phyloP scores from a whole-genome alignment of 2,888 invertebrate genomes.

The Drosophila peninsularis region DNA sequence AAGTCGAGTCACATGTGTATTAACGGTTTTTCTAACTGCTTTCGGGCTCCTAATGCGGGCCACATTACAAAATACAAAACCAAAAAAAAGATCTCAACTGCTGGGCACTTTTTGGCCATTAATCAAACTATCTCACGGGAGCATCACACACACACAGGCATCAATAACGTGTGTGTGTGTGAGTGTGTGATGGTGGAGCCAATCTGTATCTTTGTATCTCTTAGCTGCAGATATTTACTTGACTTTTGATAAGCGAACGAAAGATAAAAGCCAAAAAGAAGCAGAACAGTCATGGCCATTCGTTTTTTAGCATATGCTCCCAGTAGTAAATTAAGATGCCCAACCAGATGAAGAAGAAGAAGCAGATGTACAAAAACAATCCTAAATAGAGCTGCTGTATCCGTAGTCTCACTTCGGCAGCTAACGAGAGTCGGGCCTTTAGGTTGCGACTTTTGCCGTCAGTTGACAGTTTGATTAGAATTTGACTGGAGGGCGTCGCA shows the following conservation, averaged over 20 bases:
- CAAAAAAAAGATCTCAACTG: slow-evolving; percentile 47
- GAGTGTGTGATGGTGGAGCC: slow-evolving; percentile 33
- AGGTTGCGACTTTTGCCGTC: slow-evolving; percentile 47
- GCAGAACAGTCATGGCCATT: slow-evolving; percentile 48
- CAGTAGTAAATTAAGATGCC: slow-evolving; percentile 61
- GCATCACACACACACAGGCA: slow-evolving; percentile 63
- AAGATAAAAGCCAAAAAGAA: slow-evolving; percentile 17
- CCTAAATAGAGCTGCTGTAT: slow-evolving; percentile 37
- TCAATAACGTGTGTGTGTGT: slow-evolving; percentile 40
- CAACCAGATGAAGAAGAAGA: slow-evolving; percentile 14
- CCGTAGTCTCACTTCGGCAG: slow-evolving; percentile 28
- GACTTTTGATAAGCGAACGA: slow-evolving; percentile 59
- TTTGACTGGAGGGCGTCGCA: slow-evolving; percentile 23
- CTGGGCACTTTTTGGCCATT: slow-evolving; percentile 74
- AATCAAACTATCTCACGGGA: slow-evolving; percentile 84
- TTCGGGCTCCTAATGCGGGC: slow-evolving; percentile 26
- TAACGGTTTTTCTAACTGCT: slow-evolving; percentile 63
- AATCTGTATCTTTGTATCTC: slow-evolving; percentile 60
- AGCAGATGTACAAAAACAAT: slow-evolving; percentile 6
- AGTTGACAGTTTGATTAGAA: slow-evolving; percentile 67
- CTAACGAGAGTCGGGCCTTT: slow-evolving; percentile 48
- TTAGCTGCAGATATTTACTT: slow-evolving; percentile 74
- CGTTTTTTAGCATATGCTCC: slow-evolving; percentile 75
- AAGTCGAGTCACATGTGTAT: slow-evolving; percentile 54
- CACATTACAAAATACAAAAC: slow-evolving; percentile 54